Conservation (phyloP, 2,113 vertebrate genomes). For the Dasyurus viverrinus region DNA sequence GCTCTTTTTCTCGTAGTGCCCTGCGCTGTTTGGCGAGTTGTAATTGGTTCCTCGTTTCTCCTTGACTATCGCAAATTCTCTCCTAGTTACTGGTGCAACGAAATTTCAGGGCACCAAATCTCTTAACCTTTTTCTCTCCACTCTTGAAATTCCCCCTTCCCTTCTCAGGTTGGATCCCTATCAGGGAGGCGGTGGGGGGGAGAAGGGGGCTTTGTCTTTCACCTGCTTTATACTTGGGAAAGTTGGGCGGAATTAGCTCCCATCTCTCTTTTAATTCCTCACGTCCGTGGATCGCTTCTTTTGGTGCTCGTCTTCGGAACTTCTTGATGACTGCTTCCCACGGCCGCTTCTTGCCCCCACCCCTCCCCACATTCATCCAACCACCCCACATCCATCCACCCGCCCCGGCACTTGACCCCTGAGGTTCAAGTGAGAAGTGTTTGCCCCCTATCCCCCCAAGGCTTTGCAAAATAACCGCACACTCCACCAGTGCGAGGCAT, state of each 20-base stretch:
- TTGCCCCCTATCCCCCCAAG: background rate
- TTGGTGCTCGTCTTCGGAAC: background rate
- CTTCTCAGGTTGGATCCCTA: background rate
- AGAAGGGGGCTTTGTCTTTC: background rate
- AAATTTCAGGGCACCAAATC: background rate
- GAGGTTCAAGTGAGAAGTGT: background rate
- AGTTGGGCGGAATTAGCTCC: background rate
- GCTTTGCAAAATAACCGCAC: background rate
- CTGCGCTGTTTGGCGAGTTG: background rate
- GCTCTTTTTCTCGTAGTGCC: background rate
- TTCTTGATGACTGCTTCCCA: background rate
- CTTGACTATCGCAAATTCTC: background rate
- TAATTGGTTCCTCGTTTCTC: background rate
- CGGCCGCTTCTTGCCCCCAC: background rate
- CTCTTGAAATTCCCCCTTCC: background rate
- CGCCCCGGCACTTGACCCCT: background rate
- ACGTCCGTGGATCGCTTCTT: background rate
- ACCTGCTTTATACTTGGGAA: background rate
- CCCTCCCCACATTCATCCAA: background rate
- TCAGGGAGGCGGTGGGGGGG: no score
- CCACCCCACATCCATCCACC: background rate
- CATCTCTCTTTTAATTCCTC: background rate
- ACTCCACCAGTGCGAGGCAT: background rate
- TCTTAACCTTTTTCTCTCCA: background rate
- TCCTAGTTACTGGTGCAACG: background rate